Base-by-base conservation (phyloP, 2,797 vertebrate genomes). In the Alcedo atthis region DNA sequence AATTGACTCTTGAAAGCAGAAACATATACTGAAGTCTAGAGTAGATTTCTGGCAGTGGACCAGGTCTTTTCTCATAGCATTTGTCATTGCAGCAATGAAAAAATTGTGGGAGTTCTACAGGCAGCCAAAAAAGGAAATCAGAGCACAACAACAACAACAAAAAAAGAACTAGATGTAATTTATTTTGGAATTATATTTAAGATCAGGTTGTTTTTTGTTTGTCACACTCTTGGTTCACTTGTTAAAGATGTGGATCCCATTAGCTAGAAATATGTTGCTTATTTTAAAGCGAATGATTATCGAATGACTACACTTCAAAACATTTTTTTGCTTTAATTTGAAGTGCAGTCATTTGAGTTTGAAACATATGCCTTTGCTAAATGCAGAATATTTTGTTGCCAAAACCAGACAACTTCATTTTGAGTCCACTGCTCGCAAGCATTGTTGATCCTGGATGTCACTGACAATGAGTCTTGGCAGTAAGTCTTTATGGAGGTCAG, bases 291-390 rank as follows among this genome's bases (percentile, higher is more conserved):
- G 96, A 97, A 97, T 96, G 87, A 97, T 97, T 97, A 97, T 97
- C 95, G 92, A 97, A 97, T 96, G 95, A 96, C 53, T 97, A 84
- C 58, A 95, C 95, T 97, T 97, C 96, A 97, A 98, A 97, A 97
- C 91, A 96, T 95, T 97, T 95, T 96, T 49, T 95, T 95, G 57
- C 96, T 96, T 97, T 95, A 96, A 95, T 93, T 95, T 96, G 95
- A 97, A 98, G 96, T 96, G 96, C 97, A 97, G 92, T 97, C 88
- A 96, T 97, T 97, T 97, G 96, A 97, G 96, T 97, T 97, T 93
- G 96, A 97, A 97, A 96, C 97, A 98, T 97, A 97, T 97, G 97
- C 92, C 94, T 97, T 95, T 95, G 81, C 74, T 94, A 97, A 97
- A 87, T 64, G 83, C 83, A 90, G 90, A 94, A 85, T 84, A 92